Base-by-base conservation (phyloP, 2,113 vertebrate genomes). In the Phrynocephalus versicolor region DNA sequence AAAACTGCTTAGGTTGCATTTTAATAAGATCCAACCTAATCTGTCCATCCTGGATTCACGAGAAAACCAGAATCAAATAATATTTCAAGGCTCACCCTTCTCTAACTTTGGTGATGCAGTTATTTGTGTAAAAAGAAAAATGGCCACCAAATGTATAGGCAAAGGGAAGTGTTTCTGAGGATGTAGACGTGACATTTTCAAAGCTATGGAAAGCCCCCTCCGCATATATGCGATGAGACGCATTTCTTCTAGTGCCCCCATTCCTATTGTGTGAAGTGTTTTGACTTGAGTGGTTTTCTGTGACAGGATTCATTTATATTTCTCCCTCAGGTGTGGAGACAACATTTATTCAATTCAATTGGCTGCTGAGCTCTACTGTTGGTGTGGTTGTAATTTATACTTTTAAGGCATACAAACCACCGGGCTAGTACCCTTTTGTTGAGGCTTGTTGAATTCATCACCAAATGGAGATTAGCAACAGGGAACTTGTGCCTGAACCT, bases 321-420 rank as follows among this genome's bases (percentile, higher is more conserved):
- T 89, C 85, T 90, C 90, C 86, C 86, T 93, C 92, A 92, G 87
- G 88, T 67, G 35, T 67, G 87, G 65, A 84, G 86, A 86, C 75
- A 85, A 89, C 51, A 80, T 89, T 93, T 89, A 90, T 91, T 94
- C 90, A 92, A 91, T 92, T 90, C 88, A 91, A 90, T 92, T 94
- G 91, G 90, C 88, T 89, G 87, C 55, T 77, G 89, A 79, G 67
- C 71, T 87, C 83, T 81, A 89, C 88, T 90, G 92, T 88, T 86
- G 73, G 85, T 30, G 55, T 77, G 65, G 75, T 75, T 81, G 70
- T 74, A 91, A 91, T 91, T 92, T 83, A 85, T 30, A 57, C 65
- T 91, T 51, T 92, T 41, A 83, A 84, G 55, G 83, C 78, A 65
- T 21, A 60, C 6, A 60, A 15, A 60, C 58, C 14, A 60, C 62